These are phyloP conservation scores for Platygyra sinensis DNA, from an alignment of 64 coral and sea anemone species.

Conservation along the genomic window DNA sequence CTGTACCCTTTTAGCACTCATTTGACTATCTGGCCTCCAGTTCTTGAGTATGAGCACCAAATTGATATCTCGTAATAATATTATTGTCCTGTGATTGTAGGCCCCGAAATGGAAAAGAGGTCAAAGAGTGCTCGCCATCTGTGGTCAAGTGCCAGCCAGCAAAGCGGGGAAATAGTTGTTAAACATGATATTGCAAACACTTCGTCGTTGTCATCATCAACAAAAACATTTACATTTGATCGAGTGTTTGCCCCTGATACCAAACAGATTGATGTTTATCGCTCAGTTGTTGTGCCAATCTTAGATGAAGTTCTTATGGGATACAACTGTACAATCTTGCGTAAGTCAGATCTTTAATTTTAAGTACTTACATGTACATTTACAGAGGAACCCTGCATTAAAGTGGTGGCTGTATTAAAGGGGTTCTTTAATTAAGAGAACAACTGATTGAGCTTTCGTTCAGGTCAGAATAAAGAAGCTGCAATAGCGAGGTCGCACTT, in stretches of 20 bases:
- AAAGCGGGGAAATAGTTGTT: conserved; percentile 82
- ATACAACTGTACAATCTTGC: conserved; percentile 98
- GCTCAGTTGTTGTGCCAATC: conserved; percentile 81
- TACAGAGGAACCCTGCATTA: too few relatives aligned
- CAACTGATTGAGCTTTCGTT: too few relatives aligned
- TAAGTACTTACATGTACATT: too few relatives aligned
- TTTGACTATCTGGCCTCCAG: too few relatives aligned
- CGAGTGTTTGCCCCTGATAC: conserved; percentile 89
- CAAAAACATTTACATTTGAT: conserved; percentile 96
- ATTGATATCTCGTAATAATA: neutral
- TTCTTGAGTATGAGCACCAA: too few relatives aligned
- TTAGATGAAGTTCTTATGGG: conserved; percentile 95
- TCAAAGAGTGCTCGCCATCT: conserved; percentile 81
- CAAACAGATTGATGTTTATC: conserved; percentile 93
- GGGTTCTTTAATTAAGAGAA: too few relatives aligned
- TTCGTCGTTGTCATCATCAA: conserved; percentile 43
- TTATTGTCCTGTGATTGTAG: conserved; percentile 22
- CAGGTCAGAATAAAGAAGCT: too few relatives aligned
- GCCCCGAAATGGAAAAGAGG: conserved; percentile 81
- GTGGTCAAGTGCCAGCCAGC: conserved; percentile 66
- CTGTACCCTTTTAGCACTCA: too few relatives aligned
- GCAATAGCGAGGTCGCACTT: too few relatives aligned
- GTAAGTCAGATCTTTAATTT: conserved; percentile 65
- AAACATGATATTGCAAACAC: conserved; percentile 89
- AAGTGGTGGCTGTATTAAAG: too few relatives aligned